Evolutionary conservation across 2,113 vertebrate species (phyloP), one percentile per base, ranked within the genome.

Genomic region (Callaeas wilsoni): DNA sequence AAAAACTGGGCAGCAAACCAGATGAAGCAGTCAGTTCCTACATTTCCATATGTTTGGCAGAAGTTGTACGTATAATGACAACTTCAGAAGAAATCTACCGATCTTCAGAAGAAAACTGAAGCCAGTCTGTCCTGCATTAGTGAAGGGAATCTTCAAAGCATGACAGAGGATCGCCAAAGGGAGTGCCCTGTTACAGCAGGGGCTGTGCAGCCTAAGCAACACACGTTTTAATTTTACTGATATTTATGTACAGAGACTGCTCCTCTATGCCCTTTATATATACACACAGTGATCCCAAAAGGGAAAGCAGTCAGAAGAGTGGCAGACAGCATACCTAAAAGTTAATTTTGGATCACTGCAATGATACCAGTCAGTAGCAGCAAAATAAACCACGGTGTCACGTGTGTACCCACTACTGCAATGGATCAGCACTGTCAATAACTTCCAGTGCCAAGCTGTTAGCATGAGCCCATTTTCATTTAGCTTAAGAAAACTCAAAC

Each of bases 31-130:
- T 22, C 44, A 13, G 37, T 85, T 91, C 60, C 84, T 81, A 35
- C 33, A 63, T 59, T 91, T 84, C 87, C 92, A 52, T 87, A 60
- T 76, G 69, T 89, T 91, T 94, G 82, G 81, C 95, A 95, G 44
- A 26, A 84, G 55, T 12, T 79, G 16, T 60, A 20, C 7, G 9
- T 14, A 53, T 33, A 78, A 77, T 6, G 30, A 63, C 52, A 87
- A 20, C 85, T 90, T 96, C 79, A 62, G 77, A 84, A 89, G 69
- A 78, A 84, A 67, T 52, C 39, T 41, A 55, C 17, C 0, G 0
- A 63, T 62, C 67, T 73, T 92, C 73, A 91, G 65, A 88, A 76
- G 75, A 79, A 69, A 80, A 23, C 46, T 73, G 5, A 63, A 84
- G 42, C 56, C 15, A 18, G 29, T 44, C 17, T 83, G 62, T 76